phyloP scores from a whole-genome alignment of 2,113 vertebrate genomes.

The Oryzias woworae region DNA sequence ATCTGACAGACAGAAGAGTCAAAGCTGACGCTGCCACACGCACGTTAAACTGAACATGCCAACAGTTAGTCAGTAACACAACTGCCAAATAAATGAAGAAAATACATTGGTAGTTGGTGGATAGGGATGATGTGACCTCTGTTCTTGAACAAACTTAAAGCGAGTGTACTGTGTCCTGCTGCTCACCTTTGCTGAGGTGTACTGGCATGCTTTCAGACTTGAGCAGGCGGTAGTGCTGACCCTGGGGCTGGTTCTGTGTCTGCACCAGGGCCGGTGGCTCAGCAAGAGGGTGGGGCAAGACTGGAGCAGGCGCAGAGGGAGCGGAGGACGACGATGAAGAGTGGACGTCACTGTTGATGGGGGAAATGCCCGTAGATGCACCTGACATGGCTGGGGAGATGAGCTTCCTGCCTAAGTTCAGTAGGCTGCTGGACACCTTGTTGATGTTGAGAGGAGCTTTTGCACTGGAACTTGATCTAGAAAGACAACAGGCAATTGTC shows the following conservation, averaged over 20 bases:
- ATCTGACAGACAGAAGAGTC: conserved; percentile 79
- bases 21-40: conserved; percentile 30
- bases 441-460: conserved; percentile 95
- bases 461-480: conserved; percentile 60
- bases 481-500: not conserved
- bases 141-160: not conserved
- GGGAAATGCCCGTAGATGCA: conserved; percentile 57
- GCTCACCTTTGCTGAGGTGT: conserved; percentile 92
- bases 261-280: conserved; percentile 57
- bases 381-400: conserved; percentile 86
- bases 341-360: conserved; percentile 73
- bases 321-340: conserved; percentile 59
- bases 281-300: conserved; percentile 56
- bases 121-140: not conserved
- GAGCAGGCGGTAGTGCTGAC: conserved; percentile 86
- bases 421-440: conserved; percentile 95
- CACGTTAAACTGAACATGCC: conserved; percentile 29
- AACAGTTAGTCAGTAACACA: not conserved
- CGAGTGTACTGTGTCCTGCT: not conserved
- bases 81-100: conserved; percentile 2
- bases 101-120: not conserved
- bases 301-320: conserved; percentile 39
- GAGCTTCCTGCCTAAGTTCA: conserved; percentile 94
- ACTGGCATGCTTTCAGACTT: conserved; percentile 98
- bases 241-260: conserved; percentile 47